These are phyloP conservation scores for Astreopora myriophthalma DNA, from an alignment of 64 coral and sea anemone genomes.

Conservation along the genomic window DNA sequence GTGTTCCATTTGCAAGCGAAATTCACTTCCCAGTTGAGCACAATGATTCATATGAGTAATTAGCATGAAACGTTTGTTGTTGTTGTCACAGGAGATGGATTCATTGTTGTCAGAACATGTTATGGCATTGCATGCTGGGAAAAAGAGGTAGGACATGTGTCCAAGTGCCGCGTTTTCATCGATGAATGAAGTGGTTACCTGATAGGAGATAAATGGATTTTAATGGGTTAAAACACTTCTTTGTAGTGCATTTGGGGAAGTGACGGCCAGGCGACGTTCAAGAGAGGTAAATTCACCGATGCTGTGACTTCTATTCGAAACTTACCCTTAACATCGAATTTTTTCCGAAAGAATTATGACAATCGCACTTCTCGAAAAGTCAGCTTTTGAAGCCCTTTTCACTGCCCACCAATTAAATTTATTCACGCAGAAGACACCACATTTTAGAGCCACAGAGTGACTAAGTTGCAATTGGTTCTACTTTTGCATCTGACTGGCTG, in stretches of 20 bases:
- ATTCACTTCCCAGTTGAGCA: too few relatives aligned
- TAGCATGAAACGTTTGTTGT: too few relatives aligned
- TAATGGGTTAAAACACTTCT: neutral
- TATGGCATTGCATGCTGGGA: conserved; percentile 96
- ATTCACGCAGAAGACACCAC: too few relatives aligned
- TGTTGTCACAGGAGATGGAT: conserved; percentile 91
- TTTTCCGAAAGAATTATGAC: too few relatives aligned
- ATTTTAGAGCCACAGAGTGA: too few relatives aligned
- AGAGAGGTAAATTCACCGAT: conserved; percentile 4
- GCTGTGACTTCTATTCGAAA: neutral
- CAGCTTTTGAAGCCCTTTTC: too few relatives aligned
- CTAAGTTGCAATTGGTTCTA: too few relatives aligned
- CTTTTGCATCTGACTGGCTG: too few relatives aligned
- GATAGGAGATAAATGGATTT: neutral
- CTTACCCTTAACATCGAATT: too few relatives aligned
- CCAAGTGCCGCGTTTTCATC: neutral
- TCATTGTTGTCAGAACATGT: conserved; percentile 95
- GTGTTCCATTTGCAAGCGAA: neutral
- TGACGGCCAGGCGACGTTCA: conserved; percentile 48
- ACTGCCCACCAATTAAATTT: too few relatives aligned
- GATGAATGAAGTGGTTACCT: neutral
- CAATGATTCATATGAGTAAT: neutral
- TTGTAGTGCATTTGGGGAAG: conserved; percentile 45
- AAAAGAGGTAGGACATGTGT: conserved; percentile 85
- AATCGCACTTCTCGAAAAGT: too few relatives aligned